Base-by-base conservation (phyloP, 2,888 invertebrate species). In the Lithophane ornitopus region DNA sequence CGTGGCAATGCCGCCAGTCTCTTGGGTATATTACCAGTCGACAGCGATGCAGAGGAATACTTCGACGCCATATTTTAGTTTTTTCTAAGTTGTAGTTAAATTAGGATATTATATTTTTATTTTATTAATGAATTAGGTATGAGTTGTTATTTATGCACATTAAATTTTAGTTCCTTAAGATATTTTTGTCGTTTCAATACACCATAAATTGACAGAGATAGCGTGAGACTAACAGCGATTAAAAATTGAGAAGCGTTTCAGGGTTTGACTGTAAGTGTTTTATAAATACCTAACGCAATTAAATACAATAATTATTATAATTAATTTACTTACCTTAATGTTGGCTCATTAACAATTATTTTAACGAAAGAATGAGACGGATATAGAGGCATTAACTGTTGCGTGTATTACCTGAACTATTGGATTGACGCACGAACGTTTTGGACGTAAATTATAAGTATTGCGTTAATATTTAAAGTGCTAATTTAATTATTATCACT, bases 381-480 rank as follows among this genome's bases (percentile, higher is more conserved):
- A 41, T 9, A 59, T 52, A 34, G 0, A 61, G 12, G 44, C 12
- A 59, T 70, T 76, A 63, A 59, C 22, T 22, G 34, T 72, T 77
- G 65, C 80, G 65, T 77, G 77, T 65, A 46, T 49, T 63, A 2
- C 34, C 34, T 67, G 26, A 80, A 70, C 39, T 71, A 70, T 76
- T 71, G 22, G 26, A 74, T 54, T 69, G 46, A 79, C 54, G 61
- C 79, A 82, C 79, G 82, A 79, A 71, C n/a, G 19, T n/a, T 67
- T 28, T 28, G n/a, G 2, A 62, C 12, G 59, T 49, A 7, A 67
- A 62, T 65, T 76, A 39, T 22, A 19, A 11, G 14, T 39, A 75
- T 19, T 80, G n/a, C 54, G 65, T 65, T 71, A 1, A 22, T 63
- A 63, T 58, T 14, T 26, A 63, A 16, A 9, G 28, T 78, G 34